Evolutionary conservation across 1,140 invertebrate genomes (phyloP), one percentile per base, ranked within the genome.

Genomic region (Atopsyche davidsoni): DNA sequence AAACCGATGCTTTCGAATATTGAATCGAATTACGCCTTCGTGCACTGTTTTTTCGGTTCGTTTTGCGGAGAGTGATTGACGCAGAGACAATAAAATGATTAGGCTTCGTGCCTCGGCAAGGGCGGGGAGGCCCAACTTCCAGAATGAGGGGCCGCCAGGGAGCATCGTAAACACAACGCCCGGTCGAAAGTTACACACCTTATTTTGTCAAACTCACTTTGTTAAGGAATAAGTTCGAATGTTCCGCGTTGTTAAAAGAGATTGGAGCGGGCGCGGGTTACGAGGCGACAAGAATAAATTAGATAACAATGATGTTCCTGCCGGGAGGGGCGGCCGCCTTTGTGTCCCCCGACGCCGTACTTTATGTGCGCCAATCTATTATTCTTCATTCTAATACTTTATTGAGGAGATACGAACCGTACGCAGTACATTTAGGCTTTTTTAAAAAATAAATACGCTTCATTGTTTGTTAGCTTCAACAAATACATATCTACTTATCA

Each of bases 231-330:
- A 49, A 49, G 36, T 49, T 49, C 17, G 34, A 41, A 49, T 49
- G 18, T 31, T 28, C 24, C 6, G 10, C 10, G 46, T 21, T 38
- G 24, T 49, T 24, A 18, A 49, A 49, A 28, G 36, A 49, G 25
- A 25, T 23, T 41, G 17, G 19, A 24, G 18, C 24, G 17, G 34
- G 13, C 17, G 16, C 32, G 32, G 32, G 16, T 11, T 34, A 11
- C 11, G 23, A 39, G 50, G 25, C 50, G 36, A 28, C 43, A 32
- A 31, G 23, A 52, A 51, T 51, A 35, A 34, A 51, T 51, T 44
- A 46, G 50, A 32, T 52, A 45, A 28, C 24, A 31, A 34, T 46
- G 24, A 32, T 17, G 43, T 21, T 22, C 13, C 17, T 24, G 41
- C 17, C 24, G n/a, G n/a, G n/a, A n/a, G n/a, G n/a, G n/a, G n/a